Conservation (phyloP, 2,888 invertebrate species). For the Teinopalpus imperialis region DNA sequence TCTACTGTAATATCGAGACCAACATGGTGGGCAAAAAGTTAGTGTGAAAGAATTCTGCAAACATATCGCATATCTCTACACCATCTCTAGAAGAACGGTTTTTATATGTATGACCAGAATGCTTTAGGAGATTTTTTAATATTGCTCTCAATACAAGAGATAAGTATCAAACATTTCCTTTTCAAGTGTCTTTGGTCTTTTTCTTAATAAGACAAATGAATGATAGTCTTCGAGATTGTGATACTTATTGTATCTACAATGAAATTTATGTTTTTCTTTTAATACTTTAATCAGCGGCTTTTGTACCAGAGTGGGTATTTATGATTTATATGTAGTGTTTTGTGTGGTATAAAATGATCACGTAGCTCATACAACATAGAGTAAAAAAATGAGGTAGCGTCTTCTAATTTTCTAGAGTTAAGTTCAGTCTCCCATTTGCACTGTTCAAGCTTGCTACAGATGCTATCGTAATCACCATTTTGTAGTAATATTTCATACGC, state of each 20-base stretch:
- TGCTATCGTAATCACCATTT: slow-evolving; percentile 2
- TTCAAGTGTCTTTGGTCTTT: not conserved
- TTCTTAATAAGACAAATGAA: not conserved
- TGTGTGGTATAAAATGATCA: not conserved
- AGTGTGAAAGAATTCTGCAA: no score
- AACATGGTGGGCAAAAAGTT: no score
- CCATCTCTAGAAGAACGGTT: not conserved
- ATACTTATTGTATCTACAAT: not conserved
- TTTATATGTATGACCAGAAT: not conserved
- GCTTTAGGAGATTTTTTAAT: slow-evolving; percentile 1
- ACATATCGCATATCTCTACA: slow-evolving; percentile 2
- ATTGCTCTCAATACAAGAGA: no score
- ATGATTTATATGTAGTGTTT: slow-evolving; percentile 2
- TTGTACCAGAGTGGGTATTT: slow-evolving; percentile 2
- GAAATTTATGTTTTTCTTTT: not conserved
- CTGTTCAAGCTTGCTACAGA: slow-evolving; percentile 1
- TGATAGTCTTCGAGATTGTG: not conserved
- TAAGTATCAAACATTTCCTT: not conserved
- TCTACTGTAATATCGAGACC: not conserved
- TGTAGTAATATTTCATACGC: not conserved
- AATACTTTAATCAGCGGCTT: not conserved
- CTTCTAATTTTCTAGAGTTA: not conserved
- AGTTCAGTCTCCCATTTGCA: slow-evolving; percentile 1
- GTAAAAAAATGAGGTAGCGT: not conserved
- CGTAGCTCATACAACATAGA: not conserved